A percentile compares a stretch with the other conserved stretches of the same genome.
phyloP scores from a whole-genome alignment of 1,140 invertebrate species.

The Lordiphosa collinella region DNA sequence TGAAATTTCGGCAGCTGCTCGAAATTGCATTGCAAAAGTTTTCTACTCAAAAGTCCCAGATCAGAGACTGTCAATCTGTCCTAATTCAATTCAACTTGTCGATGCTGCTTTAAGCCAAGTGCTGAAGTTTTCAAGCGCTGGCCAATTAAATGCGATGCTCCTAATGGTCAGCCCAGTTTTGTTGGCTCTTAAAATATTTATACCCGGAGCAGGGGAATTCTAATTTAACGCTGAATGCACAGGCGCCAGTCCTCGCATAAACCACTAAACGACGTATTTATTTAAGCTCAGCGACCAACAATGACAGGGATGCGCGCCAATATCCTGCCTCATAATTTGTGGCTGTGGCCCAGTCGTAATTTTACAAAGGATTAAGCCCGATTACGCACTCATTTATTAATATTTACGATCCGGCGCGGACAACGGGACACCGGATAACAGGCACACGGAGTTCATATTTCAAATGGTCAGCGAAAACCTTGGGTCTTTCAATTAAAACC shows the following conservation, averaged over 20 bases:
- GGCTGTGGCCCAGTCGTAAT: constrained; percentile 55
- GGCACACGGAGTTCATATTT: constrained; percentile 17
- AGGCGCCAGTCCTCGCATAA: constrained; percentile 20
- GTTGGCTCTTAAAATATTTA: constrained; percentile 64
- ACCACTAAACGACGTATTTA: constrained; percentile 36
- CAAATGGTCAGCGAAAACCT: constrained; percentile 24
- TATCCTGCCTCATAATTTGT: constrained; percentile 63
- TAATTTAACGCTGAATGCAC: constrained; percentile 70
- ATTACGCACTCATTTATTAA: constrained; percentile 76
- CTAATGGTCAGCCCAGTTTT: constrained; percentile 38
- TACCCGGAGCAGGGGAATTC: constrained; percentile 45
- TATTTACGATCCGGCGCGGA: constrained; percentile 57
- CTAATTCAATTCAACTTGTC: constrained; percentile 35
- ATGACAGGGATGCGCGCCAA: constrained; percentile 33
- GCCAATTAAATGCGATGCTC: constrained; percentile 35
- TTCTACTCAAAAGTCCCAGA: constrained; percentile 32
- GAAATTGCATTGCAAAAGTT: constrained; percentile 38
- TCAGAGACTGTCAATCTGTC: constrained; percentile 45
- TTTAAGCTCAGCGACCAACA: constrained; percentile 14
- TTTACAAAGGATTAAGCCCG: constrained; percentile 74
- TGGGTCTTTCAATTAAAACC: constrained; percentile 47
- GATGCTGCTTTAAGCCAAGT: too few species aligned
- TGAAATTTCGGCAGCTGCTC: neutral
- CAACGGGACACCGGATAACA: constrained; percentile 38
- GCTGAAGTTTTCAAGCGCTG: constrained; percentile 42